These are phyloP conservation scores for Nemopilema nomurai DNA, from an alignment of 30 jellyfish, hydroid and myxozoan genomes.

Conservation along the genomic window DNA sequence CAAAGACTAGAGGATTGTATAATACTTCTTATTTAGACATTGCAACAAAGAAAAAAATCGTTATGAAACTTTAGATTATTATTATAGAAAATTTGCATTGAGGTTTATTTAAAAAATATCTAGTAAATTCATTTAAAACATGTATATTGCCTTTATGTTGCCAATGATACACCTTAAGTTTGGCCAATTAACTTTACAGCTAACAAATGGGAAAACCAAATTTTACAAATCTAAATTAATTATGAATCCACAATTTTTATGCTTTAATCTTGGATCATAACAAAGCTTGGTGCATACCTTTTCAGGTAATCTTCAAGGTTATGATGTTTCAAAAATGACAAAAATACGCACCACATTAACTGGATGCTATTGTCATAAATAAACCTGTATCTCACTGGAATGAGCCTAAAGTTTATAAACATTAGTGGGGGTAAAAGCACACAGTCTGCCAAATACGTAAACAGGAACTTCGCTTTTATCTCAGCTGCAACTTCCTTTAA, in stretches of 20 bases:
- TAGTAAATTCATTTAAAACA: no score
- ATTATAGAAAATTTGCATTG: no score
- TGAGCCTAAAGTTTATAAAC: conserved; percentile 49
- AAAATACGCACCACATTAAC: conserved; percentile 64
- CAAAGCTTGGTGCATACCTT: conserved; percentile 5
- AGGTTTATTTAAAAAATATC: no score
- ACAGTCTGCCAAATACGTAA: conserved; percentile 57
- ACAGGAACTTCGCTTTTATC: conserved; percentile 37
- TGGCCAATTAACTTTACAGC: no score
- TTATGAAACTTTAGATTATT: no score
- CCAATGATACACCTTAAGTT: no score
- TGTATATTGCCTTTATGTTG: no score
- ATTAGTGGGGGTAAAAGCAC: conserved; percentile 52
- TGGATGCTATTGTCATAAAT: conserved; percentile 56
- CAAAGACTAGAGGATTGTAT: no score
- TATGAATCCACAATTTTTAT: not conserved
- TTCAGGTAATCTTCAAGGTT: conserved; percentile 32
- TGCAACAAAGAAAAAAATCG: no score
- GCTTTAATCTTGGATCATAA: not conserved
- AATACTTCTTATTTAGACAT: no score
- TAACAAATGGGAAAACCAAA: no score
- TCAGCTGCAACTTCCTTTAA: conserved; percentile 39
- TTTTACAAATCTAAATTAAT: no score
- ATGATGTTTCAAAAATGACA: conserved; percentile 57
- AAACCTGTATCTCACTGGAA: conserved; percentile 45